Evolutionary conservation across 1,140 invertebrate genomes (phyloP).

Genomic region (Pseudomyrmex dendroicus): DNA sequence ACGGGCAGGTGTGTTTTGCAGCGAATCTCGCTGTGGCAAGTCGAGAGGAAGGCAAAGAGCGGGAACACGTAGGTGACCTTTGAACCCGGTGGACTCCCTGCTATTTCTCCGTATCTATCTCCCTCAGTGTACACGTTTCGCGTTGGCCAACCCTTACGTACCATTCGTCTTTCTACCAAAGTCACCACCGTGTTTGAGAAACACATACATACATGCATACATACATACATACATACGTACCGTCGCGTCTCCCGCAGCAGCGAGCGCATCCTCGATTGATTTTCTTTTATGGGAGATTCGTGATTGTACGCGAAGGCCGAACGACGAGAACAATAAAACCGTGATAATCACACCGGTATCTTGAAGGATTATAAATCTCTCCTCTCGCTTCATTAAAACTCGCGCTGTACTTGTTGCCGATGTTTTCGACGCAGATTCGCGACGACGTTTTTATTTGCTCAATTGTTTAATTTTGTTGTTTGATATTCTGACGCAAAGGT

Average conservation of each 20-base stretch:
- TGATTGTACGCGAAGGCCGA: slow-evolving; percentile 17
- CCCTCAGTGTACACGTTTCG: slow-evolving; percentile 44
- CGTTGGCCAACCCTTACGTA: slow-evolving; percentile 52
- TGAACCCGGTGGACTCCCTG: slow-evolving; percentile 72
- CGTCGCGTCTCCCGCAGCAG: slow-evolving; percentile 49
- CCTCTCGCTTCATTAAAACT: slow-evolving; percentile 46
- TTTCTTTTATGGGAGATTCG: slow-evolving; percentile 61
- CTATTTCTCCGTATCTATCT: slow-evolving; percentile 63
- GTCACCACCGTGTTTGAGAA: slow-evolving; percentile 46
- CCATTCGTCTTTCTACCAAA: slow-evolving; percentile 69
- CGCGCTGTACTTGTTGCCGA: slow-evolving; percentile 45
- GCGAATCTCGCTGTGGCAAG: slow-evolving; percentile 46
- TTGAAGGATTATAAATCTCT: slow-evolving; percentile 30
- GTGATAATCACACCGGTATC: slow-evolving; percentile 36
- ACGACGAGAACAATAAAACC: slow-evolving; percentile 43
- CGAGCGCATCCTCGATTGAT: slow-evolving; percentile 64
- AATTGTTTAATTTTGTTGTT: too few relatives aligned
- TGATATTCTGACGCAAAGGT: too few relatives aligned
- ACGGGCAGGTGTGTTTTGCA: slow-evolving; percentile 76
- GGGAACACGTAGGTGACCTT: slow-evolving; percentile 78
- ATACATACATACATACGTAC: too few relatives aligned
- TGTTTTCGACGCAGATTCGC: slow-evolving; percentile 31
- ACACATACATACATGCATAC: slow-evolving; percentile 6
- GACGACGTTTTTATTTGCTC: slow-evolving; percentile 1
- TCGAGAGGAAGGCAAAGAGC: slow-evolving; percentile 67